A percentile compares a stretch with the other conserved stretches of the same genome.
These are phyloP conservation scores for Ganaspis sp. DNA, from an alignment of 1,140 invertebrate genomes.

Conservation along the genomic window DNA sequence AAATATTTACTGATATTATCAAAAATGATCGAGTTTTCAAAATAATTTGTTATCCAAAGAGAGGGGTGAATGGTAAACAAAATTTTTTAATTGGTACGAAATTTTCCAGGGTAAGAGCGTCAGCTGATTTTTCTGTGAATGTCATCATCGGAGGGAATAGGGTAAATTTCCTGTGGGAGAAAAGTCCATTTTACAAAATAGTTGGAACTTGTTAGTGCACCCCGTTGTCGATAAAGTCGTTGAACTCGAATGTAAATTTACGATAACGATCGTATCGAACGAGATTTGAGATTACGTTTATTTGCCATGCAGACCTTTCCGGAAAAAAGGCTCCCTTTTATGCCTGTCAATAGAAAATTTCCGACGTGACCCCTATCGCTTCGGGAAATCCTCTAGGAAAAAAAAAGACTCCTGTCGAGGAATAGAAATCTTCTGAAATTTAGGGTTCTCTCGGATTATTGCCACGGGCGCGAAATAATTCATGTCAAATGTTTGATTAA, in stretches of 20 bases:
- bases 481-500: not conserved
- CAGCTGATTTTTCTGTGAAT: not conserved
- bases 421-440: not conserved
- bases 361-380: not conserved
- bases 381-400: not conserved
- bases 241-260: slow-evolving; percentile 21
- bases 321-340: not conserved
- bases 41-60: no score
- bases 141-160: not conserved
- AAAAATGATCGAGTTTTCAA: no score
- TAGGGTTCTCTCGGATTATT: not conserved
- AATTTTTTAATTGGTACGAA: not conserved
- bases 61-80: no score
- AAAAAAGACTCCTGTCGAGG: no score
- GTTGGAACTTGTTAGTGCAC: not conserved
- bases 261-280: slow-evolving; percentile 15
- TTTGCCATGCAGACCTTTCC: not conserved
- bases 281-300: slow-evolving; percentile 14
- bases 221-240: slow-evolving; percentile 12
- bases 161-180: slow-evolving; percentile 1
- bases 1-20: no score
- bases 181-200: slow-evolving; percentile 7
- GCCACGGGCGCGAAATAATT: not conserved
- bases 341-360: not conserved
- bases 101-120: not conserved